Evolutionary conservation across 2,888 invertebrate species (phyloP), one percentile per base, ranked within the genome.

Genomic region (Pseudococcus viburni): DNA sequence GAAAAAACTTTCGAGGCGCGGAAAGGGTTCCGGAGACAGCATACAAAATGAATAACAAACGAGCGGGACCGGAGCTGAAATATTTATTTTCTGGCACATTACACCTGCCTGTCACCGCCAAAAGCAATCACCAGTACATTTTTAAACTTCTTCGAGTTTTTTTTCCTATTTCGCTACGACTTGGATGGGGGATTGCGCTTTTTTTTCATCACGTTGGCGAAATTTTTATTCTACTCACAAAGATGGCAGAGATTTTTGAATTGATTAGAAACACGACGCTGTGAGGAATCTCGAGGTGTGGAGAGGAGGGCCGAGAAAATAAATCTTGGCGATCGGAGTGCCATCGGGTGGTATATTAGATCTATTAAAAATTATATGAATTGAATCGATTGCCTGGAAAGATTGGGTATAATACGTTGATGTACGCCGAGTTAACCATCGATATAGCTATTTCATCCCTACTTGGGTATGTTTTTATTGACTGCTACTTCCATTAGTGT

Each of bases 51-150:
- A 88, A 88, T 88, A 88, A 88, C 88, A 88, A 88, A 88, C 88
- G 80, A 88, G 42, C 42, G 5, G 88, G 88, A 88, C 51, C 88
- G 51, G 33, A 55, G 88, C 83, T 88, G 88, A 88, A 88, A 88
- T 88, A 88, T 88, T 88, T 88, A 88, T 88, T 88, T 88, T 88
- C 88, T 88, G 88, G 88, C 88, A 88, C 88, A 88, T 88, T 88
- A 88, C 88, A 88, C 88, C 88, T 88, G 88, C 88, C 88, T 88
- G 88, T 88, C 88, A 88, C 88, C 88, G 83, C 88, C 88, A 88
- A 88, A 88, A 88, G 88, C 88, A 88, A 88, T 88, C 88, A 88
- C 88, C 83, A 88, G 48, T 80, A 88, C 88, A 88, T 88, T 88
- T 88, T 88, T 88, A 88, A 88, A 88, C 88, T 88, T 88, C 88